Evolutionary conservation across 2,888 invertebrate species (phyloP).

Genomic region (Dusona sp.): DNA sequence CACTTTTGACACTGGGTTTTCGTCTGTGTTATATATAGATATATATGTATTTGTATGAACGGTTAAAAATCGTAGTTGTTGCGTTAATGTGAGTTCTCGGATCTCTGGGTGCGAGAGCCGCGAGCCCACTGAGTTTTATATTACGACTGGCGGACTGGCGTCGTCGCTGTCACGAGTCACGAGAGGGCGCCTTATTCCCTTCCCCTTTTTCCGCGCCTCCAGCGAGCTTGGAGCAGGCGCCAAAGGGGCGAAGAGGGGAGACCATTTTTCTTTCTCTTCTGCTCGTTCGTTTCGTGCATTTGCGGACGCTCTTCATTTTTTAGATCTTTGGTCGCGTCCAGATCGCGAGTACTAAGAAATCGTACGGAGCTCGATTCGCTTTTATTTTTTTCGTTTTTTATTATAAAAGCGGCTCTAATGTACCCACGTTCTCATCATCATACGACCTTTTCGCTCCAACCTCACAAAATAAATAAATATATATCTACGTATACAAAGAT

Average conservation of each 20-base stretch:
- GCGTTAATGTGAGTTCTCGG: slow-evolving; percentile 51
- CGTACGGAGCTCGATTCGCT: not conserved
- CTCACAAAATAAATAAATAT: not conserved
- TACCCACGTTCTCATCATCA: not conserved
- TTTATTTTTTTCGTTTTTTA: not conserved
- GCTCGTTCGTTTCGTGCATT: not conserved
- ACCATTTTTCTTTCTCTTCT: slow-evolving; percentile 17
- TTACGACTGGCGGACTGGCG: slow-evolving; percentile 78
- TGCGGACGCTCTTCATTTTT: not conserved
- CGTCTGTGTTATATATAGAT: not conserved
- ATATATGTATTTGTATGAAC: not conserved
- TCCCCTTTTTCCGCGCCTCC: slow-evolving; percentile 74
- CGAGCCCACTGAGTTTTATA: slow-evolving; percentile 78
- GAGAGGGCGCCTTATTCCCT: slow-evolving; percentile 74
- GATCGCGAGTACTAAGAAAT: not conserved
- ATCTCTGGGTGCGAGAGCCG: slow-evolving; percentile 61
- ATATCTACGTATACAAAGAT: not conserved
- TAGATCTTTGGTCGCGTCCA: not conserved
- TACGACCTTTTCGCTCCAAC: not conserved
- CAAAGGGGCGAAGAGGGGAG: slow-evolving; percentile 13
- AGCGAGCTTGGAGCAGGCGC: slow-evolving; percentile 35
- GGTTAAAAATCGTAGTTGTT: slow-evolving; percentile 48
- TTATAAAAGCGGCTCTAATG: not conserved
- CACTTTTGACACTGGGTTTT: slow-evolving; percentile 2
- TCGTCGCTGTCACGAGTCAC: slow-evolving; percentile 67